phyloP scores from a whole-genome alignment of 1,140 invertebrate genomes.

The Aphelenchoides avenae region DNA sequence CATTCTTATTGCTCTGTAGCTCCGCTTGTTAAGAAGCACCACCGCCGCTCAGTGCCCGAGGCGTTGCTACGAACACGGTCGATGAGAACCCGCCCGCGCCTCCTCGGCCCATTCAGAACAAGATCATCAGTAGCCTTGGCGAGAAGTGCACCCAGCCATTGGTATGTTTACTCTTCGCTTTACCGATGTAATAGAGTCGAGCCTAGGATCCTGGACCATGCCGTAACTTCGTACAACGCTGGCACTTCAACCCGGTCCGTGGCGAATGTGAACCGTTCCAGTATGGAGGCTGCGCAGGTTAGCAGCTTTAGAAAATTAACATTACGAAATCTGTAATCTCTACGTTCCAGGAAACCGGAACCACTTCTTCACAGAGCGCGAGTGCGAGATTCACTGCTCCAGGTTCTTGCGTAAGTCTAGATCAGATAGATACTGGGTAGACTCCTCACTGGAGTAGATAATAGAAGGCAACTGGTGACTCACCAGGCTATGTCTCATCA shows the following conservation, averaged over 20 bases:
- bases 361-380: constrained; percentile 55
- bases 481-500: too few species aligned
- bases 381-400: constrained; percentile 56
- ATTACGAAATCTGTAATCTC: constrained; percentile 23
- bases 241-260: constrained; percentile 62
- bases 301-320: constrained; percentile 35
- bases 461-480: too few species aligned
- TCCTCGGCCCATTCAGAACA: background rate
- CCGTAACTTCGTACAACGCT: constrained; percentile 60
- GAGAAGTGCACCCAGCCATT: constrained; percentile 56
- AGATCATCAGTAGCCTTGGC: constrained; percentile 30
- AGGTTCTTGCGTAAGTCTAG: constrained; percentile 54
- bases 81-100: constrained; percentile 17
- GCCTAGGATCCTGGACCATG: constrained; percentile 54
- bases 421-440: too few species aligned
- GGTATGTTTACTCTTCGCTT: constrained; percentile 25
- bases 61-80: background rate
- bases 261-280: constrained; percentile 63
- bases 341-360: constrained; percentile 35
- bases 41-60: background rate
- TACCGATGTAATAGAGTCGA: constrained; percentile 1
- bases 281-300: constrained; percentile 67
- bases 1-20: background rate
- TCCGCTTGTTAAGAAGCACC: background rate
- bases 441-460: too few species aligned